Evolutionary conservation across 2,113 vertebrate genomes (phyloP).

Genomic region (Pseudorectes ferrugineus): DNA sequence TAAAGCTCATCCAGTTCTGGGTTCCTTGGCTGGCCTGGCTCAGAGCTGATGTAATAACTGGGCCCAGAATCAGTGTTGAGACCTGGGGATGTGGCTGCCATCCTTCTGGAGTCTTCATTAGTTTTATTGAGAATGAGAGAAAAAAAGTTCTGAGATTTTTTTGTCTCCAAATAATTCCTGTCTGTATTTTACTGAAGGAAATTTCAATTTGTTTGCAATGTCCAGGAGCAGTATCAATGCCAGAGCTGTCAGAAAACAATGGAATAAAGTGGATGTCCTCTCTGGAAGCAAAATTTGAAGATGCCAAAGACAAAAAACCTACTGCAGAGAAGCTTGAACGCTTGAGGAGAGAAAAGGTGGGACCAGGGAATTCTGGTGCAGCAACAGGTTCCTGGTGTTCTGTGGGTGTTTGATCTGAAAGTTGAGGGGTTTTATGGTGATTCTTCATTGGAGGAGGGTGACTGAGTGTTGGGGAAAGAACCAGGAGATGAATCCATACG

Average conservation of each 20-base stretch:
- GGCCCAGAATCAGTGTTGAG: not conserved
- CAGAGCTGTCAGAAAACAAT: not conserved
- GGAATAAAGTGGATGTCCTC: conserved; percentile 87
- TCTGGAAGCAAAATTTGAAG: conserved; percentile 71
- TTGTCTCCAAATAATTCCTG: not conserved
- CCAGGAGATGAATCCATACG: fast-evolving
- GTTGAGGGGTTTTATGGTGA: fast-evolving
- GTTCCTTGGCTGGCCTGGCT: not conserved
- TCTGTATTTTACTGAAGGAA: not conserved
- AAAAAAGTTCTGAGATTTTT: not conserved
- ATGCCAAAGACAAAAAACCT: conserved; percentile 67
- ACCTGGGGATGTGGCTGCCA: not conserved
- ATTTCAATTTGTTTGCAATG: not conserved
- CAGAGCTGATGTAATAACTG: not conserved
- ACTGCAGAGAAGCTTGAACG: conserved; percentile 82
- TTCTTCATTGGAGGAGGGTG: not conserved
- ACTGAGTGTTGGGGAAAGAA: not conserved
- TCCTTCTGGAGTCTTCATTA: not conserved
- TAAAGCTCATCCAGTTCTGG: not conserved
- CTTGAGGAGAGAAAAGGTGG: conserved; percentile 87
- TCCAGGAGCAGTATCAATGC: not conserved
- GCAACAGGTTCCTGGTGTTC: not conserved
- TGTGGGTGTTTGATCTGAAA: not conserved
- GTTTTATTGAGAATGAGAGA: not conserved
- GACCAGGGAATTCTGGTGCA: not conserved